Evolutionary conservation across 2,113 vertebrate genomes (phyloP).

Genomic region (Siniperca chuatsi): DNA sequence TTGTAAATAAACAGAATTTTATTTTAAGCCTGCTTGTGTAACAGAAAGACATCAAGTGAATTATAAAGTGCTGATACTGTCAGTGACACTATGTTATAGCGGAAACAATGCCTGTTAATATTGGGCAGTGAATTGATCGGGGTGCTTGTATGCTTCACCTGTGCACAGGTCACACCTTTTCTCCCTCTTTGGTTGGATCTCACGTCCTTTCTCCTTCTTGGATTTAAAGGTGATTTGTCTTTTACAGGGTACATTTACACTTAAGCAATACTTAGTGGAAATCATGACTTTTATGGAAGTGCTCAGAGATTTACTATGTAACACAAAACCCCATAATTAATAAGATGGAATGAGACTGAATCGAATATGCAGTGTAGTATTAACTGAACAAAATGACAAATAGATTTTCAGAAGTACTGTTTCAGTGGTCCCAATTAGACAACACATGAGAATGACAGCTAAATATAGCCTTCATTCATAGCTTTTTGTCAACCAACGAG

Average conservation of each 20-base stretch:
- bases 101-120: neutral
- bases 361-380: neutral
- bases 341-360: neutral
- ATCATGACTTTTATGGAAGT: neutral
- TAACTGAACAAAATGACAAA: neutral
- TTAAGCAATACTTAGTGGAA: conserved; percentile 69
- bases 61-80: conserved; percentile 7
- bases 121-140: neutral
- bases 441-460: neutral
- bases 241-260: conserved; percentile 62
- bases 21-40: conserved; percentile 17
- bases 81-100: neutral
- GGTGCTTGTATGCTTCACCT: neutral
- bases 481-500: neutral
- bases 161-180: neutral
- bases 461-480: neutral
- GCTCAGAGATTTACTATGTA: neutral
- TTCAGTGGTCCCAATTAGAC: neutral
- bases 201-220: neutral
- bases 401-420: neutral
- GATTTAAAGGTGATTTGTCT: conserved; percentile 39
- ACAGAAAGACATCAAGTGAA: conserved; percentile 41
- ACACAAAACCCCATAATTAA: conserved; percentile 11
- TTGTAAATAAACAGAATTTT: conserved; percentile 16
- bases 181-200: conserved; percentile 1